Conservation (phyloP, 2,113 vertebrate species). For the Saimiri boliviensis region DNA sequence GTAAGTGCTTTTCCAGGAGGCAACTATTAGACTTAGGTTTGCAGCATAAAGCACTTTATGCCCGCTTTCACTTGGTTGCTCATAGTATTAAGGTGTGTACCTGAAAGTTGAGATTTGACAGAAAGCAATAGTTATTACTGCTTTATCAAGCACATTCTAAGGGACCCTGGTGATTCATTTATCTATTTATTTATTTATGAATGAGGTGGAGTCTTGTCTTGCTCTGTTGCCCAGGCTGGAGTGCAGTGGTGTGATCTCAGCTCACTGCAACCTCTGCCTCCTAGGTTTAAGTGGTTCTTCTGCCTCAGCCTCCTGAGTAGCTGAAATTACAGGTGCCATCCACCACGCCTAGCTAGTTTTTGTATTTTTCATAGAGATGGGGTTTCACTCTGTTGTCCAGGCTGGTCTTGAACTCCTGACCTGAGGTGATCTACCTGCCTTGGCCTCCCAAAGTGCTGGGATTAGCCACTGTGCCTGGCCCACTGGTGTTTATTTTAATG, state of each 20-base stretch:
- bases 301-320: not conserved
- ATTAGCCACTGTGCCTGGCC: not conserved
- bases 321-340: not conserved
- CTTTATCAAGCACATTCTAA: not conserved
- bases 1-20: not conserved
- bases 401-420: not conserved
- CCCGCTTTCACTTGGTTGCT: not conserved
- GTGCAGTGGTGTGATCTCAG: fast-evolving
- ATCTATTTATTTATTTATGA: not conserved
- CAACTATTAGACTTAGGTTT: not conserved
- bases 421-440: not conserved
- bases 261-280: not conserved
- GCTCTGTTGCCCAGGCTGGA: not conserved
- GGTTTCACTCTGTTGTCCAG: not conserved
- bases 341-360: not conserved
- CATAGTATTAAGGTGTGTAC: not conserved
- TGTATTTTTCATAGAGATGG: not conserved
- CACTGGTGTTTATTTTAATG: not conserved
- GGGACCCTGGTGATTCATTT: too few relatives aligned
- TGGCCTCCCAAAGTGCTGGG: not conserved
- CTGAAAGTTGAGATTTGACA: not conserved
- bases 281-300: not conserved
- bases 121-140: not conserved
- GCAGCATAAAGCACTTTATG: too few relatives aligned
- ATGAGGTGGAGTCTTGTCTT: not conserved